Conservation (phyloP, 2,113 vertebrate species). For the Megaceryle maxima region DNA sequence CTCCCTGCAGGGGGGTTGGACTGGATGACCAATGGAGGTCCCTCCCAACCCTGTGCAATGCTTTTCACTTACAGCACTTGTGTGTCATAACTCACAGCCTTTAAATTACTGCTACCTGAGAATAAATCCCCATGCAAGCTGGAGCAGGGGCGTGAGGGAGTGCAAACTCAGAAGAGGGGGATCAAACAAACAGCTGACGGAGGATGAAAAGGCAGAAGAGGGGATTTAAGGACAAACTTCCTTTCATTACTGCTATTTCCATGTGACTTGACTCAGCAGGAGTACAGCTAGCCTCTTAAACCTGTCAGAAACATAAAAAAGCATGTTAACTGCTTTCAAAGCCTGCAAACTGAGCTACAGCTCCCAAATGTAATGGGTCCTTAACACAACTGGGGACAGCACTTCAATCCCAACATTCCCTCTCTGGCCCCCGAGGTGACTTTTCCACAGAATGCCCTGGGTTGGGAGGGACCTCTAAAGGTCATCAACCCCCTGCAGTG, state of each 20-base stretch:
- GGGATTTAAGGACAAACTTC: neutral
- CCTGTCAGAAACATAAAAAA: neutral
- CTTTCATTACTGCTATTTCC: neutral
- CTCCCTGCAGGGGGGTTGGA: too few relatives aligned
- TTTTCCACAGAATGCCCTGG: neutral
- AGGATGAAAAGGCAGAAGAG: neutral
- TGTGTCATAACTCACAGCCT: neutral
- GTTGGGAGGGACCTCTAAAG: too few relatives aligned
- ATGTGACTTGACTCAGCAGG: neutral
- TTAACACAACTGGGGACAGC: neutral
- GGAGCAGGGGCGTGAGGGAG: too few relatives aligned
- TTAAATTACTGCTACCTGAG: neutral
- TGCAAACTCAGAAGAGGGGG: neutral
- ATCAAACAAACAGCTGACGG: neutral
- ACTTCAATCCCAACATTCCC: neutral
- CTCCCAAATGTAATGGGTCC: neutral
- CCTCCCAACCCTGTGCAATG: too few relatives aligned
- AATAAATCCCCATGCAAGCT: neutral
- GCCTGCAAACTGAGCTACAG: neutral
- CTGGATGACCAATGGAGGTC: too few relatives aligned
- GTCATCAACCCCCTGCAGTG: too few relatives aligned
- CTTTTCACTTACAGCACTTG: neutral
- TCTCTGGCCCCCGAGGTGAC: fast-evolving
- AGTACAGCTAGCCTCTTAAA: neutral
- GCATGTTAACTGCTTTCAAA: neutral